phyloP scores from a whole-genome alignment of 2,113 vertebrate species.

The Vireo altiloquus region DNA sequence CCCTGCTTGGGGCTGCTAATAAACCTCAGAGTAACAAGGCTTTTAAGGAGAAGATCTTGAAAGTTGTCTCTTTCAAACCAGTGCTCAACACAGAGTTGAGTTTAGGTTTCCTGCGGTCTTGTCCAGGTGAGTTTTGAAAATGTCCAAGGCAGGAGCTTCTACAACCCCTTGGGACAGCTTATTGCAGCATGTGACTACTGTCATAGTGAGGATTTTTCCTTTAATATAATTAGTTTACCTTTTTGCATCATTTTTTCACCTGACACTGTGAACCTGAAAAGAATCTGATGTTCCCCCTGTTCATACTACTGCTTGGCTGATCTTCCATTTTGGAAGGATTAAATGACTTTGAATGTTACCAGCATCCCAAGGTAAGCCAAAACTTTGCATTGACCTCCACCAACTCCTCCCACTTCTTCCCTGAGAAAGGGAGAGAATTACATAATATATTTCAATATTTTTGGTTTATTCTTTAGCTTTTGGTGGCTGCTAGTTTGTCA shows the following conservation, averaged over 20 bases:
- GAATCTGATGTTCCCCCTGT: not conserved
- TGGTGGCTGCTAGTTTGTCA: not conserved
- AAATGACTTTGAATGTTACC: not conserved
- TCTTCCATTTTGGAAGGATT: not conserved
- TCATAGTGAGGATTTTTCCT: not conserved
- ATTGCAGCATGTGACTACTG: not conserved
- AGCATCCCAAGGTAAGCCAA: not conserved
- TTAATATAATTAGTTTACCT: not conserved
- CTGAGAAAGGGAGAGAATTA: not conserved
- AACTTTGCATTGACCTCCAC: not conserved
- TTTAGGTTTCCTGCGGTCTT: not conserved
- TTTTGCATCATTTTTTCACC: not conserved
- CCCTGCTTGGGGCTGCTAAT: not conserved
- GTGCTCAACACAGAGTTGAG: not conserved
- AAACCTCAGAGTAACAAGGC: not conserved
- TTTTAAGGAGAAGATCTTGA: not conserved
- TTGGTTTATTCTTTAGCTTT: not conserved
- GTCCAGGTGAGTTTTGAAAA: not conserved
- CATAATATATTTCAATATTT: not conserved
- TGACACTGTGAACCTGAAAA: not conserved
- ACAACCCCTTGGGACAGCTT: not conserved
- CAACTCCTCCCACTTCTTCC: not conserved
- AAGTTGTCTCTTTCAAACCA: not conserved
- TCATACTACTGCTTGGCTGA: not conserved
- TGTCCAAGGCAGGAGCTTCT: not conserved